Evolutionary conservation across 64 coral and sea anemone genomes (phyloP).

Genomic region (Montipora efflorescens): DNA sequence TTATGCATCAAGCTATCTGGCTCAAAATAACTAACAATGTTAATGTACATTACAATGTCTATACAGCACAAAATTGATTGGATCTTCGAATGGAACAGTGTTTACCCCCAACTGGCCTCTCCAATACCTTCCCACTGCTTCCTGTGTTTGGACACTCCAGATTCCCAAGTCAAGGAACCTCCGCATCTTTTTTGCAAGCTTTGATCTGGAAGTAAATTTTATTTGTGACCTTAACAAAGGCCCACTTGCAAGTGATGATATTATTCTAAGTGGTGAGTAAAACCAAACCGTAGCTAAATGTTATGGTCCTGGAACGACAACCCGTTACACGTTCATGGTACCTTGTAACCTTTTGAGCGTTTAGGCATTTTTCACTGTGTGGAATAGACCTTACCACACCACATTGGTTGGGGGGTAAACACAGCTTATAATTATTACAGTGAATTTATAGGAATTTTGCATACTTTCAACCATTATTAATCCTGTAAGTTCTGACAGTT

Average conservation of each 20-base stretch:
- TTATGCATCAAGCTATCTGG: too few species aligned
- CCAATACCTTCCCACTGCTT: neutral
- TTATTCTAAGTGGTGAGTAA: constrained; percentile 6
- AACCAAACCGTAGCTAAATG: too few species aligned
- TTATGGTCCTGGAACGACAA: too few species aligned
- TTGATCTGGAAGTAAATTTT: neutral
- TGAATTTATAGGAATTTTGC: too few species aligned
- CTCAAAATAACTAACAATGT: neutral
- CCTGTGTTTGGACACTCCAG: neutral
- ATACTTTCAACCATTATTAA: too few species aligned
- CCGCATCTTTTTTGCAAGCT: constrained; percentile 14
- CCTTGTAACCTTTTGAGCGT: too few species aligned
- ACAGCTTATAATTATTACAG: too few species aligned
- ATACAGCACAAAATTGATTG: neutral
- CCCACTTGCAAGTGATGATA: neutral
- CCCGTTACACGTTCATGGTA: too few species aligned
- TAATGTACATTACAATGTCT: neutral
- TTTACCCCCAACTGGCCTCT: constrained; percentile 26
- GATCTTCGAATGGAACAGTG: neutral
- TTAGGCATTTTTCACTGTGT: too few species aligned
- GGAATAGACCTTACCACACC: too few species aligned
- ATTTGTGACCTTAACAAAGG: neutral
- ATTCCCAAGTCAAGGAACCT: neutral
- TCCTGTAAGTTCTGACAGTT: too few species aligned
- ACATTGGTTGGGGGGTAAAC: too few species aligned